Evolutionary conservation across 2,888 invertebrate genomes (phyloP), one percentile per base, ranked within the genome.

Genomic region (Troides oblongomaculatus): DNA sequence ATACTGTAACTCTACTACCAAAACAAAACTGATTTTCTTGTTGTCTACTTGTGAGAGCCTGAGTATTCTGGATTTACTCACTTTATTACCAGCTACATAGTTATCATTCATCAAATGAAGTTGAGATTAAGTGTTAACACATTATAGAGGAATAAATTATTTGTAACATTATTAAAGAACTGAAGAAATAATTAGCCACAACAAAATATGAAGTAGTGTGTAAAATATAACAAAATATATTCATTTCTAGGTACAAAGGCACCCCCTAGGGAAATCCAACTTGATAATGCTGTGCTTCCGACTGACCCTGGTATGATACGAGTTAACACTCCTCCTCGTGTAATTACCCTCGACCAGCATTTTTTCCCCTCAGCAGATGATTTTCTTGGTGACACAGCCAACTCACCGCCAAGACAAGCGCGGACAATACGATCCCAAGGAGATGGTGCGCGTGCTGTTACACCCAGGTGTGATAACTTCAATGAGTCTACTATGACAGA

Each of bases 301-400:
- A 94, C 94, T 71, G 95, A 96, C 76, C 94, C 95, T 53, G 94
- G 95, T 23, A 94, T 95, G 89, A 94, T 97, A 65, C 94, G 97
- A 73, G 97, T 98, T 63, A 94, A 96, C 89, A 98, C 98, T 25
- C 98, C 98, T 6, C 98, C 98, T 17, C 94, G 97, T 77, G 95
- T 96, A 25, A 95, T 98, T 67, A 98, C 97, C 17, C 92, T 98
- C 68, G 96, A 97, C 77, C 96, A 96, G 79, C 97, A 97, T 82
- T 96, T 95, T 74, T 97, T 97, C 81, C 97, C 97, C 56, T 94
- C 96, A 39, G 94, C 94, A 73, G 93, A 94, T 75, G 94, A 95
- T 75, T 90, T 88, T 72, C 86, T 84, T 5, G 78, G 74, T 46
- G 83, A 83, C 60, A 72, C 80, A 25, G 84, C 85, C 21, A 84